These are phyloP conservation scores for Furcifer pardalis DNA, from an alignment of 2,797 vertebrate genomes.

Conservation along the genomic window DNA sequence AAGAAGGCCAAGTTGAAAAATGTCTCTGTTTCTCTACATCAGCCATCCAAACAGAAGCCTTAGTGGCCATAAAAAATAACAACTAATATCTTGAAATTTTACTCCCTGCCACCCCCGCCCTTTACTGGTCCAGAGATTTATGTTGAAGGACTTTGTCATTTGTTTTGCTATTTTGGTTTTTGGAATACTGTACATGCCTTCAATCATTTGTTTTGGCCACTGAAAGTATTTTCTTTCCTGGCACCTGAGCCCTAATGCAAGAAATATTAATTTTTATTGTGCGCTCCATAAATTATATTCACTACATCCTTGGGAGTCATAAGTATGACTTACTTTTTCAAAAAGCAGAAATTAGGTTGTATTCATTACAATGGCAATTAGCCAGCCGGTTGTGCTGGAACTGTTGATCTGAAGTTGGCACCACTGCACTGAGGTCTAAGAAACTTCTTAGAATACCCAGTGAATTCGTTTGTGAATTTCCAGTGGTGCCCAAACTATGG, in stretches of 20 bases:
- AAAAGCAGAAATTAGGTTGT: conserved; percentile 41
- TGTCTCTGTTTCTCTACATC: background rate
- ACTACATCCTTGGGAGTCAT: conserved; percentile 16
- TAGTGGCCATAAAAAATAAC: conserved; percentile 8
- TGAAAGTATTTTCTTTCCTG: conserved; percentile 67
- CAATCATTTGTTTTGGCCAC: conserved; percentile 57
- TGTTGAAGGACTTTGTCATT: conserved; percentile 58
- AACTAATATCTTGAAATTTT: conserved; percentile 33
- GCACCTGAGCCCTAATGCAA: conserved; percentile 55
- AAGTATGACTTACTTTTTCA: conserved; percentile 34
- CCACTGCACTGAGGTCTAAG: background rate
- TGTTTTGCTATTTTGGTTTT: conserved; percentile 52
- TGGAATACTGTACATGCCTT: conserved; percentile 55
- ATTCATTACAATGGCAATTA: conserved; percentile 32
- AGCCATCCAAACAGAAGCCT: background rate
- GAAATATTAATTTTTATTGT: conserved; percentile 47
- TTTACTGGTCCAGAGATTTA: background rate
- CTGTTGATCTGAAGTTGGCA: background rate
- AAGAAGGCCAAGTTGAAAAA: background rate
- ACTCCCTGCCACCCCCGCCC: background rate
- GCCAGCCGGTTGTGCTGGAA: background rate
- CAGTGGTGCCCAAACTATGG: too few relatives aligned
- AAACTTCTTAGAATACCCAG: too few relatives aligned
- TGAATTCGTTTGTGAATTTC: background rate
- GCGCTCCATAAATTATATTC: conserved; percentile 32